Base-by-base conservation (phyloP, 2,797 vertebrate species). In the Valencia hispanica region DNA sequence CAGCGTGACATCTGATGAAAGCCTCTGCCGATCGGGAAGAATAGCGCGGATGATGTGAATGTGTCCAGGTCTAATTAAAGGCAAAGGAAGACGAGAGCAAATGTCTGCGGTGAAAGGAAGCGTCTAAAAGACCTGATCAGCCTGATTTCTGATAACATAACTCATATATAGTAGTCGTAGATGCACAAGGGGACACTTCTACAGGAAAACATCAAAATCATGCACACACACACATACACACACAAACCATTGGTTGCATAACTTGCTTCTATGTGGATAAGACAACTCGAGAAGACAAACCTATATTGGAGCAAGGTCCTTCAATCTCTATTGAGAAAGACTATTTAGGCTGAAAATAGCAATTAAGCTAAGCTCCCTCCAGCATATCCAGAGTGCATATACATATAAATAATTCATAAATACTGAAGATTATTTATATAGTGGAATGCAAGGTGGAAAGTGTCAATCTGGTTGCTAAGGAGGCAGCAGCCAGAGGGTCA, bases 31-130 rank as follows among this genome's bases (percentile, higher is more conserved):
- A 57, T 57, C 41, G 34, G 72, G 45, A 50, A 71, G 74, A 74
- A 86, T 39, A 76, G 43, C 79, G 78, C 68, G n/a, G 77, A 61
- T 59, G 74, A 88, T 90, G 90, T 66, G 74, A 88, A 92, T 86
- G 87, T 89, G 41, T 81, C 50, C 50, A 88, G 92, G 86, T 82
- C 12, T 83, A 75, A 75, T 71, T 18, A 25, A 81, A 84, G 68
- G 51, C 75, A 20, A 79, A 36, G 61, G 27, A 81, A 82, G 79
- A 47, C 39, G 61, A 84, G 89, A 87, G 68, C 76, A 84, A 87
- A 89, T 79, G 86, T 86, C 65, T 86, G 81, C 73, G 73, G 65
- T 82, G 83, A 83, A 65, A 91, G 79, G 50, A 89, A 87, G 87
- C 73, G 2, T 79, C 74, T 68, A 43, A 73, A 66, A 36, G 0